Evolutionary conservation across 2,113 vertebrate species (phyloP).

Genomic region (Dicaeum eximium): DNA sequence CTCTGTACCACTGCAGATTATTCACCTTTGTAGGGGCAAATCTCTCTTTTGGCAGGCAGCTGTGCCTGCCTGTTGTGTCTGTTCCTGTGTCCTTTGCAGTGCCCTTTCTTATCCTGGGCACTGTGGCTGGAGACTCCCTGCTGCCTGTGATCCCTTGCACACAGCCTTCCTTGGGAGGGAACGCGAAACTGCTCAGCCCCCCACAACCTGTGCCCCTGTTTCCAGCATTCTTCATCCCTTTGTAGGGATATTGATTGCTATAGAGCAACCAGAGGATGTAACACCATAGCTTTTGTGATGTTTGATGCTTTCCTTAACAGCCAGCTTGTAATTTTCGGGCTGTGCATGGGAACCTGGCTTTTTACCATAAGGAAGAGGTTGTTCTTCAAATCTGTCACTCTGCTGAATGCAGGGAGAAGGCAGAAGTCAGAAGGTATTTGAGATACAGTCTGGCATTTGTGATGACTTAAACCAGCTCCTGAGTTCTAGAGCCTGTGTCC

Average conservation of each 20-base stretch:
- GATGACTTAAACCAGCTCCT: neutral
- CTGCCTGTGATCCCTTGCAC: neutral
- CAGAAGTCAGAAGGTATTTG: neutral
- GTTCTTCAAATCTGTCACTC: neutral
- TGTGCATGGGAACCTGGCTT: neutral
- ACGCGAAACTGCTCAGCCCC: neutral
- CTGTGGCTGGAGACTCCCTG: neutral
- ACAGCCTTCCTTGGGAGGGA: neutral
- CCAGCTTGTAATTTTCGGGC: neutral
- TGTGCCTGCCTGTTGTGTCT: neutral
- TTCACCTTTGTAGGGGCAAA: neutral
- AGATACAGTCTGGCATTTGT: neutral
- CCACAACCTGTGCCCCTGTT: neutral
- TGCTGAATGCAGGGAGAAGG: neutral
- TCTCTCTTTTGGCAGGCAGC: neutral
- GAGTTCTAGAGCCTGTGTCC: neutral
- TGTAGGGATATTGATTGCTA: neutral
- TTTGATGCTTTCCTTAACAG: neutral
- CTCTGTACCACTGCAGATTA: neutral
- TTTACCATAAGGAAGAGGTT: neutral
- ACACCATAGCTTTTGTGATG: accelerated
- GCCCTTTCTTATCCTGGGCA: neutral
- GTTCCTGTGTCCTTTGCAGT: neutral
- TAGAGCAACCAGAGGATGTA: neutral
- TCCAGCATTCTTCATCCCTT: neutral